Base-by-base conservation (phyloP, 2,113 vertebrate genomes). In the Mastomys natalensis region DNA sequence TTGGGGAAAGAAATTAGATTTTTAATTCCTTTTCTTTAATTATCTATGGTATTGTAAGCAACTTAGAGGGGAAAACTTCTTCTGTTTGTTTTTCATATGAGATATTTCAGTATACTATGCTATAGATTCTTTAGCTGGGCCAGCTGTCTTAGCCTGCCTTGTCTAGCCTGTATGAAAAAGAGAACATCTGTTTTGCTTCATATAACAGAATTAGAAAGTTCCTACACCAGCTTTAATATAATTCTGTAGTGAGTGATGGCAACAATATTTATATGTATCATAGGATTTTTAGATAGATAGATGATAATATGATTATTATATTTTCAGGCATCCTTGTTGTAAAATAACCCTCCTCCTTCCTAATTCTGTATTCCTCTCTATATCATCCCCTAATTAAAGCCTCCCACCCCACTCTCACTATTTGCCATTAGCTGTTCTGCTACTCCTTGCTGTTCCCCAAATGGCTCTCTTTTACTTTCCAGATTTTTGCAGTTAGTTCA, bases 1-100 rank as follows among this genome's bases (percentile, higher is more conserved):
- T 89, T 95, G 58, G 84, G 84, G 95, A 90, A 95, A 97, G 74
- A 94, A 97, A 97, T 98, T 97, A 93, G 87, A 97, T 94, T 87
- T 97, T 93, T 45, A 96, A 95, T 95, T 97, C 55, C 91, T 97
- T 87, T 94, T 87, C 77, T 91, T 95, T 96, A 58, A 93, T 97
- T 91, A 97, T 97, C 91, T 97, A 93, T 91, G 68, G 62, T 72
- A 19, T 95, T 96, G 90, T 3, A 80, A 82, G 95, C 86, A 96
- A 95, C 92, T 87, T 37, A 31, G 70, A 96, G 60, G 90, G 40
- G 8, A 37, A 95, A 95, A 40, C 34, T 87, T 93, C 91, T 72
- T 93, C 93, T 72, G 77, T 87, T 16, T 95, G 90, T 93, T 64
- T 94, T 92, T 97, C 77, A 73, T 88, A 58, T 94, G 95, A 89